These are phyloP conservation scores for Lypha dubia DNA, from an alignment of 2,888 invertebrate species.

Conservation along the genomic window DNA sequence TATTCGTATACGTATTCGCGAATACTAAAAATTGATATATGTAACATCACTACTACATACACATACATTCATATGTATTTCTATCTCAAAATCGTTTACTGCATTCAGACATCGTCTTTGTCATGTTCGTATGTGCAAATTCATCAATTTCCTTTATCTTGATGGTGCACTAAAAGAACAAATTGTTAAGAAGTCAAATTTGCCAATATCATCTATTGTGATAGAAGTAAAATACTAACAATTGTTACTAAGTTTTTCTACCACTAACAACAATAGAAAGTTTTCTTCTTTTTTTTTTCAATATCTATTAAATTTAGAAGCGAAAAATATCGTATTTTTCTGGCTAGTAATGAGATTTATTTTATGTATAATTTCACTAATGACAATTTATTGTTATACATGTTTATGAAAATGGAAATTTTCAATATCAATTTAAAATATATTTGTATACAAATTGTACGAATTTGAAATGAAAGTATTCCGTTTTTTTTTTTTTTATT, in stretches of 20 bases:
- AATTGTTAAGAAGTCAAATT: conserved; percentile 72
- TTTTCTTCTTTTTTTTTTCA: no score
- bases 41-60: no score
- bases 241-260: conserved; percentile 26
- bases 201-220: conserved; percentile 67
- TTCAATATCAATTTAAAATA: conserved; percentile 65
- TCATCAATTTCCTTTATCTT: conserved; percentile 79
- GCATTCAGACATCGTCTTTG: conserved; percentile 30
- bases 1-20: no score
- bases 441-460: conserved; percentile 17
- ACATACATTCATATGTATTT: no score
- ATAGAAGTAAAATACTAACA: conserved; percentile 14
- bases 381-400: conserved; percentile 76
- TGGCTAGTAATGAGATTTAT: conserved; percentile 66
- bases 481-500: conserved; percentile 15
- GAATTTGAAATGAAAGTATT: conserved; percentile 70
- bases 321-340: conserved; percentile 33
- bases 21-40: no score
- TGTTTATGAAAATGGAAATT: conserved; percentile 78
- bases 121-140: conserved; percentile 72
- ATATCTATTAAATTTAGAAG: conserved; percentile 20
- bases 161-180: conserved; percentile 74
- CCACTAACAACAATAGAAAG: conserved; percentile 62
- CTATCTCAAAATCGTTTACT: conserved; percentile 34
- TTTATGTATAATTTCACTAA: conserved; percentile 75